phyloP scores from a whole-genome alignment of 2,888 invertebrate species.

The Pegoplata infirma region DNA sequence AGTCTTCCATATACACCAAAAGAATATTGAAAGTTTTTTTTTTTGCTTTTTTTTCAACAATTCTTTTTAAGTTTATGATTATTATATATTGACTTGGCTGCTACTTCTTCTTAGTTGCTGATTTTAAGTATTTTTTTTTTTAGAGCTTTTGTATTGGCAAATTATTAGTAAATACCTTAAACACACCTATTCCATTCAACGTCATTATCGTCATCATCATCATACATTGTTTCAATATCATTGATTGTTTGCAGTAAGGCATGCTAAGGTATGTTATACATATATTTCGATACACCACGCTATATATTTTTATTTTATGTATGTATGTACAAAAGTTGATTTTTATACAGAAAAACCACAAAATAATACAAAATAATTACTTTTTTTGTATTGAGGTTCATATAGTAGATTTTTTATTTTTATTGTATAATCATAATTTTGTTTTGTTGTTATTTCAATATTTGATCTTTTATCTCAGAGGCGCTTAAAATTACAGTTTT shows the following conservation, averaged over 20 bases:
- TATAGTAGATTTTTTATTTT: slow-evolving; percentile 56
- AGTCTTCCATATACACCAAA: no score
- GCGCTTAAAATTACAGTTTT: slow-evolving; percentile 59
- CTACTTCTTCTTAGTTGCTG: slow-evolving; percentile 44
- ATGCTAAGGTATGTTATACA: neutral
- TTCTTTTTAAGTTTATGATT: neutral
- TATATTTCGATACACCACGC: no score
- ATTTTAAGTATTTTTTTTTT: slow-evolving; percentile 61
- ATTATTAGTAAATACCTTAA: slow-evolving; percentile 65
- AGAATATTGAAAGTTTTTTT: no score
- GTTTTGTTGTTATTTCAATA: slow-evolving; percentile 66
- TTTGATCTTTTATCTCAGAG: slow-evolving; percentile 64
- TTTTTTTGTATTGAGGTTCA: slow-evolving; percentile 50
- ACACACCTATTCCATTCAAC: slow-evolving; percentile 70
- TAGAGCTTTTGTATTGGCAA: slow-evolving; percentile 71
- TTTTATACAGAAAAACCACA: slow-evolving; percentile 40
- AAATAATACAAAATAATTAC: slow-evolving; percentile 62
- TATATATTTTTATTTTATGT: no score
- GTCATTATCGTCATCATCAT: neutral
- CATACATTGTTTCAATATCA: slow-evolving; percentile 33
- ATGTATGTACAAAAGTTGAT: neutral
- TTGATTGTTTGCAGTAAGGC: slow-evolving; percentile 19
- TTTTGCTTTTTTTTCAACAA: neutral
- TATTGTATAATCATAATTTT: slow-evolving; percentile 65
- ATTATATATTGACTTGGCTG: slow-evolving; percentile 37